Percentiles rank a stretch among this genome's conserved stretches.
phyloP scores from a whole-genome alignment of 2,797 vertebrate species.

The Anas capensis region DNA sequence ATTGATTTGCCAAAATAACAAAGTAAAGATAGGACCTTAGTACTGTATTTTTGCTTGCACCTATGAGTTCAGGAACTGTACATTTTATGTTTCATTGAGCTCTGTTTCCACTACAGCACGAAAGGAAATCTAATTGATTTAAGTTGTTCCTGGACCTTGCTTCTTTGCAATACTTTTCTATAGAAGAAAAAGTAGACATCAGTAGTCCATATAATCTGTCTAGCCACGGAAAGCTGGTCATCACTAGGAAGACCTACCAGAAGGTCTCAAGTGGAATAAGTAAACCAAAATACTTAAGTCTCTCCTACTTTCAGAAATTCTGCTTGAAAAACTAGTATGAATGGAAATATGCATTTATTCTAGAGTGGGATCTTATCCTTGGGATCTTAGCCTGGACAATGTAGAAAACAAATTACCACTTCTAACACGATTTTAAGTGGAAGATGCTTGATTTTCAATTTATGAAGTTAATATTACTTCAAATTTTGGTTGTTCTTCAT shows the following conservation, averaged over 20 bases:
- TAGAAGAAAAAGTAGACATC: neutral
- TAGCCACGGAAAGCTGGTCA: neutral
- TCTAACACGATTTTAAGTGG: neutral
- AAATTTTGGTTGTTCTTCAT: neutral
- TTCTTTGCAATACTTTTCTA: neutral
- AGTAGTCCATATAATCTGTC: neutral
- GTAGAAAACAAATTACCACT: neutral
- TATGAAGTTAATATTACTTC: neutral
- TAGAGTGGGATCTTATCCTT: neutral
- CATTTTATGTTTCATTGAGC: neutral
- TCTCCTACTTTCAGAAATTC: neutral
- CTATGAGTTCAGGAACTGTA: neutral
- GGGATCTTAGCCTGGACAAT: neutral
- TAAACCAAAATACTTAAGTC: neutral
- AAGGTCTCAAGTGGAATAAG: neutral
- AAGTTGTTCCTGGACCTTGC: neutral
- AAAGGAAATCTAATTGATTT: neutral
- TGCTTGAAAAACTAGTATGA: neutral
- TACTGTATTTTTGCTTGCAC: neutral
- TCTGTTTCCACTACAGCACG: neutral
- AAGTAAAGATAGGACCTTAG: neutral
- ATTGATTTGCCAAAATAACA: neutral
- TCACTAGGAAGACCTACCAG: neutral
- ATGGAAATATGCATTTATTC: neutral
- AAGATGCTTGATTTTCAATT: neutral